A percentile compares a stretch with the other conserved stretches of the same genome.
Evolutionary conservation across 2,113 vertebrate genomes (phyloP).

Genomic region (Greenwoodochromis staneri): DNA sequence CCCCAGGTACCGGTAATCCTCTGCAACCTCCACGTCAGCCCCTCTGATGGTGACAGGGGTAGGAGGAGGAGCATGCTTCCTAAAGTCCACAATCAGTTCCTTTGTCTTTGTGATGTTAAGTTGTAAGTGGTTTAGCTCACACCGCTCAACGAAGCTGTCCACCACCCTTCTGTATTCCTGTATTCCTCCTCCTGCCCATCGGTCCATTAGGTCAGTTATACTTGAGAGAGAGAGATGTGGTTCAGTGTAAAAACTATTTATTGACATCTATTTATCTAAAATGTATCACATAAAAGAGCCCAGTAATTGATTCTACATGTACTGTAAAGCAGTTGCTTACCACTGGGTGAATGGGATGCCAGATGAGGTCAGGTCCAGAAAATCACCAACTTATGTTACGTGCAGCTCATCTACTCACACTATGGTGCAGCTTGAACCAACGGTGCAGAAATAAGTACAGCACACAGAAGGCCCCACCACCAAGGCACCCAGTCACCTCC

Average conservation of each 20-base stretch:
- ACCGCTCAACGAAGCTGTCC: accelerated
- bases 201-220: not conserved
- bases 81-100: not conserved
- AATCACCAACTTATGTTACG: not conserved
- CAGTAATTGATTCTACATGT: not conserved
- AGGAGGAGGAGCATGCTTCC: not conserved
- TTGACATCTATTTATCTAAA: not conserved
- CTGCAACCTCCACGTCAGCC: not conserved
- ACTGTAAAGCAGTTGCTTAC: not conserved
- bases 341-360: not conserved
- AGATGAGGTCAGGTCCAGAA: not conserved
- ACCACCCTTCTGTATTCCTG: not conserved
- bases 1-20: not conserved
- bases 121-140: not conserved
- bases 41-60: not conserved
- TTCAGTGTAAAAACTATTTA: not conserved
- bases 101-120: not conserved
- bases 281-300: not conserved
- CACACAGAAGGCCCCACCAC: not conserved
- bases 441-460: not conserved
- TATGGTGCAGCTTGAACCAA: not conserved
- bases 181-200: not conserved
- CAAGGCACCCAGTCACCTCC: not conserved
- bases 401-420: not conserved
- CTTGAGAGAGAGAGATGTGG: not conserved